Conservation (phyloP, 1,140 invertebrate species). For the Batillaria attramentaria region DNA sequence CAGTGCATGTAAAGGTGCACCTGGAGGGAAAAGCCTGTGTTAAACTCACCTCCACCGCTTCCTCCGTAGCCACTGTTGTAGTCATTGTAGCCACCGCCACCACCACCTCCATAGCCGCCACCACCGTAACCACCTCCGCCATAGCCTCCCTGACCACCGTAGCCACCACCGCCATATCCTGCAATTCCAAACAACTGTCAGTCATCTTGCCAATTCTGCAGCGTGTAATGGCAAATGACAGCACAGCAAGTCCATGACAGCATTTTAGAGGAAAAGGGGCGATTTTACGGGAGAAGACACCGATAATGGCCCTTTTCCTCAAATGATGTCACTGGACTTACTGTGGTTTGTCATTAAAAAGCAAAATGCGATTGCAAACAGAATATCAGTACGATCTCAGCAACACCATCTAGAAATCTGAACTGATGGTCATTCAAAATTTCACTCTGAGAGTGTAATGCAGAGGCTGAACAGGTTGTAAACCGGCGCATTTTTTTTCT, state of each 20-base stretch:
- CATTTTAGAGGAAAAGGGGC: no score
- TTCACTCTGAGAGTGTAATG: no score
- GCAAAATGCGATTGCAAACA: background rate
- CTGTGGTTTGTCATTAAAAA: background rate
- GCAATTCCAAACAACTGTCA: background rate
- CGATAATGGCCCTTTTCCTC: no score
- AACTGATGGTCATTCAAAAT: background rate
- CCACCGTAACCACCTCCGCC: conserved; percentile 1
- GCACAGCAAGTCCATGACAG: no score
- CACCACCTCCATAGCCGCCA: background rate
- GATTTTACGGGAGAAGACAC: no score
- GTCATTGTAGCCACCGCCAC: conserved; percentile 17
- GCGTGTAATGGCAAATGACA: no score
- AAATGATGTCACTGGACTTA: background rate
- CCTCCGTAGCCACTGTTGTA: conserved; percentile 6
- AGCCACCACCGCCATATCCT: conserved; percentile 16
- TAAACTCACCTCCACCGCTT: background rate
- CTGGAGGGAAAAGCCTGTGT: background rate
- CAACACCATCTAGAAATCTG: background rate
- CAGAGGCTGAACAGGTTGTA: no score
- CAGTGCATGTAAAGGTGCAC: no score
- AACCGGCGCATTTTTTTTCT: no score
- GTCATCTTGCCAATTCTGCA: no score
- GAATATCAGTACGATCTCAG: background rate
- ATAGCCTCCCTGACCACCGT: background rate